Percentiles rank a stretch among this genome's conserved stretches.
These are phyloP conservation scores for Morpho achilles DNA, from an alignment of 2,888 invertebrate genomes.

Conservation along the genomic window DNA sequence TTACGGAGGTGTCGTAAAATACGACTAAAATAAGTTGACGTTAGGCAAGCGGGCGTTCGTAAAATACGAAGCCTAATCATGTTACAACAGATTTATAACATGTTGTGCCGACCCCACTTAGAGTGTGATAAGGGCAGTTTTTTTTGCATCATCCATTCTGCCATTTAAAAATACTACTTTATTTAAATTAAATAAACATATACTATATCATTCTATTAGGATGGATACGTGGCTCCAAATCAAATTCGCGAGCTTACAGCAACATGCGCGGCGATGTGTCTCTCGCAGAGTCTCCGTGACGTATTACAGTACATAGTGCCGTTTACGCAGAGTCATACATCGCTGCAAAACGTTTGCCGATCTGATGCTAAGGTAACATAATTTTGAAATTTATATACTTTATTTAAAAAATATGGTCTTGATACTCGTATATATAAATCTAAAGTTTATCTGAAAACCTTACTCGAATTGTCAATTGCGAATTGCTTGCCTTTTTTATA, in stretches of 20 bases:
- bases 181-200: background rate
- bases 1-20: no score
- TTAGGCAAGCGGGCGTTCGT: no score
- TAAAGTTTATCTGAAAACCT: no score
- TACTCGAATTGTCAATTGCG: no score
- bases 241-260: constrained; percentile 74
- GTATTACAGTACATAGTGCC: constrained; percentile 65
- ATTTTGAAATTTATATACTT: background rate
- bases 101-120: no score
- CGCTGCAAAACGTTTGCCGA: constrained; percentile 38
- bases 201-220: constrained; percentile 83
- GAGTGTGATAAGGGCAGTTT: no score
- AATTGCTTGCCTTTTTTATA: background rate
- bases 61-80: no score
- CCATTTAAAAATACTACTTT: no score
- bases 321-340: constrained; percentile 44
- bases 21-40: no score
- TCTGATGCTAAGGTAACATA: constrained; percentile 49
- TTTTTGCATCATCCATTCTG: no score
- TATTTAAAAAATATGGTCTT: background rate
- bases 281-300: constrained; percentile 64
- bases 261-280: constrained; percentile 91
- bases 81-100: no score
- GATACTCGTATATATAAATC: no score
- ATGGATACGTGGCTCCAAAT: constrained; percentile 49